Evolutionary conservation across 2,888 invertebrate species (phyloP).

Genomic region (Panorpa germanica): DNA sequence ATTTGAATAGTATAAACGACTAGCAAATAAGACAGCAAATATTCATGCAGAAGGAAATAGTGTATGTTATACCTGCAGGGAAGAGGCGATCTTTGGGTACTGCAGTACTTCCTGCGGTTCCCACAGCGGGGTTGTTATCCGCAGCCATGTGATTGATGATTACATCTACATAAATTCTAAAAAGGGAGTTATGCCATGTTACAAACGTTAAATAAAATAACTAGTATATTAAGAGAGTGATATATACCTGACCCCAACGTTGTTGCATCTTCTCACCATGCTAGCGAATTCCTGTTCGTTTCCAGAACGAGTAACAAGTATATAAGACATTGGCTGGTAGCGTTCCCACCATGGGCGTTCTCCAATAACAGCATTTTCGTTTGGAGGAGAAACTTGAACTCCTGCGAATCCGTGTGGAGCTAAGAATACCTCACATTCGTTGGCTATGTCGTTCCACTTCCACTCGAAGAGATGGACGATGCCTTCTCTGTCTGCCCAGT

Average conservation of each 20-base stretch:
- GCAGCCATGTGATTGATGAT: slow-evolving; percentile 64
- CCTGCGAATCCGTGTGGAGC: slow-evolving; percentile 47
- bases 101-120: slow-evolving; percentile 37
- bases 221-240: slow-evolving; percentile 12
- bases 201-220: too few relatives aligned
- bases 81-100: slow-evolving; percentile 31
- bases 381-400: slow-evolving; percentile 26
- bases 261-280: slow-evolving; percentile 61
- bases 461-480: slow-evolving; percentile 51
- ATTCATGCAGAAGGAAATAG: too few relatives aligned
- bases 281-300: slow-evolving; percentile 41
- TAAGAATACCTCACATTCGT: slow-evolving; percentile 47
- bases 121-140: slow-evolving; percentile 24
- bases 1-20: too few relatives aligned
- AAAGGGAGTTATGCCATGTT: too few relatives aligned
- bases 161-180: slow-evolving; percentile 50
- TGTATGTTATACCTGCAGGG: too few relatives aligned
- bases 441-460: slow-evolving; percentile 52
- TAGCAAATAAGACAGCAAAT: too few relatives aligned
- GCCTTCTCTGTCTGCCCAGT: slow-evolving; percentile 24
- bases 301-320: slow-evolving; percentile 52
- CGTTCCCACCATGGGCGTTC: slow-evolving; percentile 68
- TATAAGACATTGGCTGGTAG: slow-evolving; percentile 66
- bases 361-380: slow-evolving; percentile 19
- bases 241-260: slow-evolving; percentile 40